phyloP scores from a whole-genome alignment of 2,888 invertebrate genomes.

The Athalia circularis region DNA sequence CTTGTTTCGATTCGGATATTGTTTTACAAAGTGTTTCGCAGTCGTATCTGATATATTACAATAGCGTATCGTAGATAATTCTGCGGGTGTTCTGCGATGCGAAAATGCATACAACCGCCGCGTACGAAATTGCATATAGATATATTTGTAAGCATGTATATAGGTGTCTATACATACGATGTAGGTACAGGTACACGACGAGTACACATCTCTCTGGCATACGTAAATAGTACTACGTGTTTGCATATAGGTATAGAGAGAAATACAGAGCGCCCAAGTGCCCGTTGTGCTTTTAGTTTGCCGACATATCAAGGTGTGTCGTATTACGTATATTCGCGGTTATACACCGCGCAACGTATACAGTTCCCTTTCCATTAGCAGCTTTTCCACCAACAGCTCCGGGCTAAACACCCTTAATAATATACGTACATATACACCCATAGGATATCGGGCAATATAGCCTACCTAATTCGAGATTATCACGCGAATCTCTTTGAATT shows the following conservation, averaged over 20 bases:
- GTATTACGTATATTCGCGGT: neutral
- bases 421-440: neutral
- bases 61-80: too few species aligned
- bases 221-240: neutral
- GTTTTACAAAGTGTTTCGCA: too few species aligned
- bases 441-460: neutral
- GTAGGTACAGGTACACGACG: neutral
- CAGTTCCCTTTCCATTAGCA: too few species aligned
- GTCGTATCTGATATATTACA: too few species aligned
- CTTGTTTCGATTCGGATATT: too few species aligned
- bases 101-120: too few species aligned
- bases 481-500: conserved; percentile 12
- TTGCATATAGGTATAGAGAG: neutral
- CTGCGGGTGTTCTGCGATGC: too few species aligned
- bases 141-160: neutral
- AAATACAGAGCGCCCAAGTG: neutral
- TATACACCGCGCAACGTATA: neutral
- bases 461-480: neutral
- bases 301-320: neutral
- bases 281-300: conserved; percentile 14
- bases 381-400: too few species aligned
- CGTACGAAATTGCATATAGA: neutral
- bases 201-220: neutral
- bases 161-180: neutral
- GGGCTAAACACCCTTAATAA: too few species aligned